Conservation (phyloP, 1,140 invertebrate species). For the Scaptomyza hsui region DNA sequence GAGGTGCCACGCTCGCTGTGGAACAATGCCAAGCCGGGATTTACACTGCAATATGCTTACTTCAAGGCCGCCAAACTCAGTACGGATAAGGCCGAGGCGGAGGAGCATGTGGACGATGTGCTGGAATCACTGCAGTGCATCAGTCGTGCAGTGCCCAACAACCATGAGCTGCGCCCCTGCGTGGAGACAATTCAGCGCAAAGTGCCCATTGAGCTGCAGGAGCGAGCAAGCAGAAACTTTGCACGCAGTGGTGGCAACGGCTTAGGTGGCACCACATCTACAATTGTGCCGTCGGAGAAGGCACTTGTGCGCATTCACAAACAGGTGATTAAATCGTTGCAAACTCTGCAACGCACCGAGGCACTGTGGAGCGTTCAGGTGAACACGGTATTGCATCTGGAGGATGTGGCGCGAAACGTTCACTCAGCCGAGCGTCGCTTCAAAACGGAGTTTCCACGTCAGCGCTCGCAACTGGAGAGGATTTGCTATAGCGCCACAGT, state of each 20-base stretch:
- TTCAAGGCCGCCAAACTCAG: conserved; percentile 99
- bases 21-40: conserved; percentile 92
- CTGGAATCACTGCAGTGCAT: conserved; percentile 93
- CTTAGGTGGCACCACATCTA: conserved; percentile 86
- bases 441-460: conserved; percentile 89
- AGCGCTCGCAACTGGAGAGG: conserved; percentile 85
- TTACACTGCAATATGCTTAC: conserved; percentile 94
- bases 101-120: conserved; percentile 97
- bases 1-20: conserved; percentile 96
- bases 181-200: conserved; percentile 96
- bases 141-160: conserved; percentile 87
- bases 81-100: conserved; percentile 98
- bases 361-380: conserved; percentile 96
- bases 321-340: conserved; percentile 93
- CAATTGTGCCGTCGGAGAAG: conserved; percentile 91
- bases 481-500: conserved; percentile 88
- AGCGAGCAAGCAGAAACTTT: conserved; percentile 85
- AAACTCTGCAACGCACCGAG: conserved; percentile 94
- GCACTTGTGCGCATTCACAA: conserved; percentile 92
- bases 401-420: conserved; percentile 94
- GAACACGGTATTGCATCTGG: conserved; percentile 91
- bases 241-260: conserved; percentile 87
- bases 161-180: conserved; percentile 88
- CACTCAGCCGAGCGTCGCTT: conserved; percentile 90
- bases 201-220: conserved; percentile 89